These are phyloP conservation scores for Cylloceria caligata DNA, from an alignment of 2,888 invertebrate genomes.

Conservation along the genomic window DNA sequence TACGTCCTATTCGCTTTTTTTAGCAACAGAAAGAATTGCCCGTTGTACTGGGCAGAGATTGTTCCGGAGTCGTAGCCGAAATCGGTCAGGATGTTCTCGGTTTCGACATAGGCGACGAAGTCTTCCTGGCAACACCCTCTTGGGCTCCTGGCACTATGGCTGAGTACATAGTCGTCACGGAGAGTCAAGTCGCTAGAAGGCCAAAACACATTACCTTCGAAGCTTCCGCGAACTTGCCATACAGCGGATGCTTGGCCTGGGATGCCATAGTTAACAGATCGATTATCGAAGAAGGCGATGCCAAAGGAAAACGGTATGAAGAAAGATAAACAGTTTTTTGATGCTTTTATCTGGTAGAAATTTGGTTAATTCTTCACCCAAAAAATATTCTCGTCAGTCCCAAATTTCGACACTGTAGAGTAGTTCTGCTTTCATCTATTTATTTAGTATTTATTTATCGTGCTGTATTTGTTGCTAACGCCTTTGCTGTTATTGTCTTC, in stretches of 20 bases:
- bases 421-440: no score
- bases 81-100: slow-evolving; percentile 87
- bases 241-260: slow-evolving; percentile 87
- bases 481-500: no score
- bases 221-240: slow-evolving; percentile 87
- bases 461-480: no score
- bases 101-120: slow-evolving; percentile 88
- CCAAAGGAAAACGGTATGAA: slow-evolving; percentile 85
- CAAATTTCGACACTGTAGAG: no score
- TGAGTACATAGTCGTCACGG: slow-evolving; percentile 86
- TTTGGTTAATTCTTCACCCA: no score
- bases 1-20: slow-evolving; percentile 69
- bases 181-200: slow-evolving; percentile 85
- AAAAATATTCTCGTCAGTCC: no score
- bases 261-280: slow-evolving; percentile 85
- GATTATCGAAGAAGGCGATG: slow-evolving; percentile 85
- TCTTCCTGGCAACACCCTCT: slow-evolving; percentile 87
- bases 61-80: slow-evolving; percentile 87
- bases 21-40: slow-evolving; percentile 85
- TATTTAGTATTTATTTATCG: slow-evolving; percentile 23
- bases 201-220: slow-evolving; percentile 87
- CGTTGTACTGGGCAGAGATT: slow-evolving; percentile 87
- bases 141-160: slow-evolving; percentile 87
- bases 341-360: slow-evolving; percentile 1
- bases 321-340: slow-evolving; percentile 31